Conservation (phyloP, 2,888 invertebrate genomes). For the Agrochola lychnidis region DNA sequence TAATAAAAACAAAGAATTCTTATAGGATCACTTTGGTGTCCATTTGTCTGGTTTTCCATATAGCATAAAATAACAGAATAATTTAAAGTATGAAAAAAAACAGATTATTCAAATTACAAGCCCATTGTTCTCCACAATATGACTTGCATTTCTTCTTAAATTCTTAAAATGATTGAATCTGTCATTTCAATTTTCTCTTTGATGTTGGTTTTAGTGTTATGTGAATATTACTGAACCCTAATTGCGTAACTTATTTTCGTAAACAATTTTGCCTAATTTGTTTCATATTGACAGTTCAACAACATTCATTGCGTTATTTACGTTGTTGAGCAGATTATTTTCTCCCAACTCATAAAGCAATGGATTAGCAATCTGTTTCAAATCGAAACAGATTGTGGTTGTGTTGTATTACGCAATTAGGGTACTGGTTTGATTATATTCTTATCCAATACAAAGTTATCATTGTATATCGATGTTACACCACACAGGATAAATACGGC, state of each 20-base stretch:
- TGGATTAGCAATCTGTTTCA: too few relatives aligned
- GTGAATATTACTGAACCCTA: background rate
- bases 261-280: too few relatives aligned
- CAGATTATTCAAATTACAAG: slow-evolving; percentile 23
- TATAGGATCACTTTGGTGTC: background rate
- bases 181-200: background rate
- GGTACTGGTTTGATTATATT: slow-evolving; percentile 8
- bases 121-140: slow-evolving; percentile 39
- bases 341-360: too few relatives aligned
- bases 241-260: too few relatives aligned
- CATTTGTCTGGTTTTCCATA: background rate
- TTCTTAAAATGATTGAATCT: slow-evolving; percentile 2
- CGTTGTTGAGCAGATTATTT: too few relatives aligned
- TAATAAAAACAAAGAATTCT: background rate
- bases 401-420: too few relatives aligned
- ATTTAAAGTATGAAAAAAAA: slow-evolving; percentile 20
- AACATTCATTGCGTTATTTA: too few relatives aligned
- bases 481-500: background rate
- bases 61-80: background rate
- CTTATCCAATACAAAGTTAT: background rate
- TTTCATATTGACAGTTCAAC: too few relatives aligned
- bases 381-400: too few relatives aligned
- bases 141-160: slow-evolving; percentile 12
- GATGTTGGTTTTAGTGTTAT: background rate
- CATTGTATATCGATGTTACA: background rate